Conservation (phyloP, 2,888 invertebrate species). For the Gisinianus flammeolus region DNA sequence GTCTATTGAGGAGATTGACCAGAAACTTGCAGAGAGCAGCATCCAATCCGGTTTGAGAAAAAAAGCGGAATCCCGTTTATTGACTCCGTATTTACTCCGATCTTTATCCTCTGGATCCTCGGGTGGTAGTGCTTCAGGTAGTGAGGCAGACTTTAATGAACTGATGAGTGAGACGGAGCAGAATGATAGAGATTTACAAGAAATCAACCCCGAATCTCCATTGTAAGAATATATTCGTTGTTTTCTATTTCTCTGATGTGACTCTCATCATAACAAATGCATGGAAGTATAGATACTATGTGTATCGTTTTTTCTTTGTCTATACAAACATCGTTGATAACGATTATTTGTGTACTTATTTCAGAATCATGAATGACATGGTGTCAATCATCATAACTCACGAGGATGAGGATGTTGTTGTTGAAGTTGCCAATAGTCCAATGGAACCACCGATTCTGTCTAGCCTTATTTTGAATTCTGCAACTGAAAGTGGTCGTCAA, state of each 20-base stretch:
- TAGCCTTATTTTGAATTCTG: constrained; percentile 28
- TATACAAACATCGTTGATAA: not conserved
- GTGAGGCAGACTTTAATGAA: constrained; percentile 17
- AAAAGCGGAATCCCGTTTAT: not conserved
- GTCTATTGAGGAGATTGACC: constrained; percentile 50
- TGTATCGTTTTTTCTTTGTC: not conserved
- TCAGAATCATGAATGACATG: constrained; percentile 17
- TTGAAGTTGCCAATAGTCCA: constrained; percentile 21
- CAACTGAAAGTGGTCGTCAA: constrained; percentile 18
- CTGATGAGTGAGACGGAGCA: constrained; percentile 19
- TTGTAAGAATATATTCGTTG: constrained; percentile 7
- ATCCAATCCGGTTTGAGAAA: not conserved
- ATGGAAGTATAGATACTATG: not conserved
- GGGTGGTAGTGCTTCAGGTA: constrained; percentile 24
- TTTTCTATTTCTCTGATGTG: not conserved
- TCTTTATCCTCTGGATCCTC: constrained; percentile 32
- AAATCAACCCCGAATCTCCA: not conserved
- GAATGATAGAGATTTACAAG: constrained; percentile 4
- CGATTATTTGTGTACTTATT: not conserved
- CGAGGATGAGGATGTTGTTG: constrained; percentile 36
- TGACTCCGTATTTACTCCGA: constrained; percentile 30
- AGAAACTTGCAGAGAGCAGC: constrained; percentile 20
- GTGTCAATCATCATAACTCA: constrained; percentile 32
- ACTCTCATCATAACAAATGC: not conserved
- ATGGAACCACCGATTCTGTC: constrained; percentile 30